Evolutionary conservation across 2,797 vertebrate genomes (phyloP).

Genomic region (Lophotriccus pileatus): DNA sequence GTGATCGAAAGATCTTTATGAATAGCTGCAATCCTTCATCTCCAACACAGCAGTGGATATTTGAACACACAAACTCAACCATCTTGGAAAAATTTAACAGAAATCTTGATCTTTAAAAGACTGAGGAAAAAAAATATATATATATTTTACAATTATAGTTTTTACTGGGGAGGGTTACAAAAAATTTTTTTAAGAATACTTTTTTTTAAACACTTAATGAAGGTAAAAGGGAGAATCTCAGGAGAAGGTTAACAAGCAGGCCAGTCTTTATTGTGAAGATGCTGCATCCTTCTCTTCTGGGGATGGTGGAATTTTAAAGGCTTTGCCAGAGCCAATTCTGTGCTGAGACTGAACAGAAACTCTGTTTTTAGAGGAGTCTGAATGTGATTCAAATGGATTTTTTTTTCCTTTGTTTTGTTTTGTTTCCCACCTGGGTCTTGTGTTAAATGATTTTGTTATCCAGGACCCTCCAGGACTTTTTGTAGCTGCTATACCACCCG

Average conservation of each 20-base stretch:
- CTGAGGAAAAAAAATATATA: constrained; percentile 37
- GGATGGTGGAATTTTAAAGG: constrained; percentile 43
- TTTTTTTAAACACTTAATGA: constrained; percentile 65
- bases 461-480: not conserved
- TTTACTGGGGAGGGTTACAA: constrained; percentile 69
- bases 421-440: not conserved
- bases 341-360: constrained; percentile 47
- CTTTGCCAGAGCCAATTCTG: constrained; percentile 48
- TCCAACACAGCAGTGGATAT: constrained; percentile 90
- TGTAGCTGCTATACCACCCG: constrained; percentile 10
- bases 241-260: constrained; percentile 68
- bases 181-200: constrained; percentile 57
- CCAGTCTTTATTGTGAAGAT: constrained; percentile 69
- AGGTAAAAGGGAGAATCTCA: constrained; percentile 72
- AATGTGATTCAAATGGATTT: constrained; percentile 33
- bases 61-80: constrained; percentile 90
- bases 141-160: constrained; percentile 75
- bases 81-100: constrained; percentile 89
- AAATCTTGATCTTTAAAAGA: constrained; percentile 73
- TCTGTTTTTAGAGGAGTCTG: constrained; percentile 55
- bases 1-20: constrained; percentile 90
- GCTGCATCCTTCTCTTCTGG: constrained; percentile 65
- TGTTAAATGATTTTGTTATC: constrained; percentile 37
- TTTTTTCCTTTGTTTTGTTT: not conserved
- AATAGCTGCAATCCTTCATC: constrained; percentile 85